Evolutionary conservation across 2,113 vertebrate species (phyloP).

Genomic region (Callopanchax toddi): DNA sequence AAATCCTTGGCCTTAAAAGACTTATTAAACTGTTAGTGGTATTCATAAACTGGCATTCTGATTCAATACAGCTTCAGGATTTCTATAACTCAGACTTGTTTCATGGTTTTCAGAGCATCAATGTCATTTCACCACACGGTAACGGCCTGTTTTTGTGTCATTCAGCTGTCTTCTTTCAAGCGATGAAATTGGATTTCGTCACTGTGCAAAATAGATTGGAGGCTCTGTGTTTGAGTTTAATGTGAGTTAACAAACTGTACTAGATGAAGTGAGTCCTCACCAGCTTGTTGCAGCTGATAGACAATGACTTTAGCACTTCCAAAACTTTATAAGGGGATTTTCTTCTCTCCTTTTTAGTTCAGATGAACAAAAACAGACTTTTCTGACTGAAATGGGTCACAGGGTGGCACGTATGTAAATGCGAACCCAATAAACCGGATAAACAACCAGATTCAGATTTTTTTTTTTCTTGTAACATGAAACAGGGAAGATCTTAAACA

Average conservation of each 20-base stretch:
- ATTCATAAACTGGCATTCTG: not conserved
- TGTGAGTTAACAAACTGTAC: not conserved
- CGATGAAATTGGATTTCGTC: constrained; percentile 9
- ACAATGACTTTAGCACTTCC: not conserved
- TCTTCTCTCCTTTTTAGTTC: not conserved
- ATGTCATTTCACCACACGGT: not conserved
- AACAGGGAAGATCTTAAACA: constrained; percentile 3
- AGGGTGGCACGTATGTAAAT: constrained; percentile 4
- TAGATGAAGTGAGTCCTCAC: not conserved
- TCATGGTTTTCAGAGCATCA: not conserved
- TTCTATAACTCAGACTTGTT: not conserved
- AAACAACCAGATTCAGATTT: constrained; percentile 18
- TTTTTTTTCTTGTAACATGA: not conserved
- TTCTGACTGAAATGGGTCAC: not conserved
- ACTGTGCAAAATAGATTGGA: constrained; percentile 1
- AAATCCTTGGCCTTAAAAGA: not conserved
- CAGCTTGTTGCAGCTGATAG: not conserved
- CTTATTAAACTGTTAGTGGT: not conserved
- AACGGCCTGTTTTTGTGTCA: not conserved
- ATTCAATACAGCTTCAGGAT: not conserved
- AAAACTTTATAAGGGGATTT: not conserved
- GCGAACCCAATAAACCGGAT: constrained; percentile 6
- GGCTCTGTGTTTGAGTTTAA: not conserved
- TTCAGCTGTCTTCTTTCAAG: not conserved
- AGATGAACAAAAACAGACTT: too few relatives aligned